These are phyloP conservation scores for Enteromius thamalakanensis DNA, from an alignment of 2,797 vertebrate species.

Conservation along the genomic window DNA sequence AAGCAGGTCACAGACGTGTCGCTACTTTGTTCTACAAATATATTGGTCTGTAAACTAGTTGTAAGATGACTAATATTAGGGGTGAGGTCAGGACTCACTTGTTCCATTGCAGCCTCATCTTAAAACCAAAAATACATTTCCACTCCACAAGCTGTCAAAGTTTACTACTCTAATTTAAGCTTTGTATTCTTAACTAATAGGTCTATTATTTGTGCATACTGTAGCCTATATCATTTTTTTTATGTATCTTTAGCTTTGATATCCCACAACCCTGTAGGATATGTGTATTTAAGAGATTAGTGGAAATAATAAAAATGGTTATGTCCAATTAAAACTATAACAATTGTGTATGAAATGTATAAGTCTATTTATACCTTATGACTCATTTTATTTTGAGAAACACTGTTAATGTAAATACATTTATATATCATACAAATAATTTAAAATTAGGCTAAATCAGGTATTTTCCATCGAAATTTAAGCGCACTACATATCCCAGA, in stretches of 20 bases:
- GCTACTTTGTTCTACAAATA: not conserved
- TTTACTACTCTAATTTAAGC: not conserved
- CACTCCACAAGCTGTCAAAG: not conserved
- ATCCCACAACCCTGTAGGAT: not conserved
- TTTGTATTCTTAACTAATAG: too few relatives aligned
- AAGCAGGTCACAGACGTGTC: not conserved
- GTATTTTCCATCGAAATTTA: not conserved
- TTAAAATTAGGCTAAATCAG: not conserved
- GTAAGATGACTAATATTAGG: not conserved
- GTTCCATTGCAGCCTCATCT: not conserved
- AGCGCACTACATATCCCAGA: conserved; percentile 52
- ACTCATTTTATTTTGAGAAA: not conserved
- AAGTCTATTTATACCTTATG: not conserved
- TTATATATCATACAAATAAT: not conserved
- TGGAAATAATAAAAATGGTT: not conserved
- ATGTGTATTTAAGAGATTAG: not conserved
- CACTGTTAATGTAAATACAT: not conserved
- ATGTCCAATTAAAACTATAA: not conserved
- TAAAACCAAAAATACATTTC: not conserved
- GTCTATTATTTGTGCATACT: not conserved
- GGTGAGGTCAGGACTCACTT: not conserved
- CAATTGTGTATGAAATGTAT: not conserved
- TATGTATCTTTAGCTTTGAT: not conserved
- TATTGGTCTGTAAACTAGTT: not conserved
- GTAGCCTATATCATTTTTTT: not conserved